Evolutionary conservation across 2,888 invertebrate species (phyloP), one percentile per base, ranked within the genome.

Genomic region (Drosophila percnosoma): DNA sequence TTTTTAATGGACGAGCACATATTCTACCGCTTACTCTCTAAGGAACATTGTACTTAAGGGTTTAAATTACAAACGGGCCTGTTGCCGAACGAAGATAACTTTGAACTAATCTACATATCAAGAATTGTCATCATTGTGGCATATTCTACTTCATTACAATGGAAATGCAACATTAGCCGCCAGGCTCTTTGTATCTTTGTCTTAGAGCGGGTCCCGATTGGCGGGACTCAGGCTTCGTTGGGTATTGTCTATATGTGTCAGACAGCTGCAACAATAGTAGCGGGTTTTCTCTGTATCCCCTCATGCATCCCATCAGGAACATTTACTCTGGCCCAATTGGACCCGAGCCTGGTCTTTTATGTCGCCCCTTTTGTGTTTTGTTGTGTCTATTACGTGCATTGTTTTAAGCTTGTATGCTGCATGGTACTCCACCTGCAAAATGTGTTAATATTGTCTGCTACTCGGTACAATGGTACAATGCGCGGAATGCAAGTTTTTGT

Each of bases 221-320:
- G 45, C 71, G 58, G 57, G 24, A 58, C 36, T 38, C 36, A 71
- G 48, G 29, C 42, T n/a, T 27, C 27, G 63, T n/a, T 53, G 34
- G 51, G 51, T 57, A 62, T 77, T 80, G 69, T 80, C 59, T 77
- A 61, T 59, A 40, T 86, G 29, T 73, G 70, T 72, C 74, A 81
- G 79, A 68, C 68, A 65, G 51, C 40, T 48, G 75, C 64, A 87
- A 88, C 89, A 88, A 83, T 75, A 58, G 73, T 36, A 42, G 54
- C 21, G 57, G 60, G 53, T 42, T 61, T 59, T 60, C 33, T 51
- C 40, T 64, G 36, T 52, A 15, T 15, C 7, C 13, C 36, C 36
- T 49, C 15, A 60, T 66, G 54, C 58, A 61, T 68, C 42, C 49
- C 63, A 58, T 62, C 66, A 55, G 51, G 45, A 21, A 15, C 61